Evolutionary conservation across 92 coral and sea anemone genomes (phyloP).

Genomic region (Heteractis magnifica): DNA sequence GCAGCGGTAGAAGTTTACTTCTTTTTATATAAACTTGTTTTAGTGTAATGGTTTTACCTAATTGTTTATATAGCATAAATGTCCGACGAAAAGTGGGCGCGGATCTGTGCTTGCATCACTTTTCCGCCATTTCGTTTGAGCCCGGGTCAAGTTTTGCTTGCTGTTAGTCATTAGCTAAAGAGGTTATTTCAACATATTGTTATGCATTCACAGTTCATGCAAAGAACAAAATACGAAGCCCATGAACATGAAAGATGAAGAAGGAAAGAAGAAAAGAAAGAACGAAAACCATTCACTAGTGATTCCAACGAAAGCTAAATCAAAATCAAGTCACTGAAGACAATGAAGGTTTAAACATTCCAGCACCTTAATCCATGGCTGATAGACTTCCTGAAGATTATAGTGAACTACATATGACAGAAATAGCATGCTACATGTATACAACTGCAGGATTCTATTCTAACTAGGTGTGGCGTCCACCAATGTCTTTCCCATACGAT

Average conservation of each 20-base stretch:
- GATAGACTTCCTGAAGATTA: no score
- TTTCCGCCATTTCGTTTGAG: no score
- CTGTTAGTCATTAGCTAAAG: no score
- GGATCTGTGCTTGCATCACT: no score
- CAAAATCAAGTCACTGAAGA: neutral
- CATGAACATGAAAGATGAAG: neutral
- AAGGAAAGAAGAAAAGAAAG: neutral
- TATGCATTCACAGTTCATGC: neutral
- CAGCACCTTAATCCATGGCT: no score
- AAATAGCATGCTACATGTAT: neutral
- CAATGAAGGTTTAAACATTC: neutral
- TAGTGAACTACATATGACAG: neutral
- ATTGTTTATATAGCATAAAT: no score
- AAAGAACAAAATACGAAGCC: slow-evolving; percentile 7
- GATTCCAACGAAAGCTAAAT: neutral
- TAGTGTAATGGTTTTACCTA: no score
- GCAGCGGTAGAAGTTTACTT: no score
- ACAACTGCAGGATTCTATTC: neutral
- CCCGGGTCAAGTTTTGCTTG: no score
- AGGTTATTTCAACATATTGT: neutral
- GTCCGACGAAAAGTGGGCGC: no score
- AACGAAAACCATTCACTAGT: neutral
- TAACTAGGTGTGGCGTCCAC: neutral
- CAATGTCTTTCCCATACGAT: neutral
- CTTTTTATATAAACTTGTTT: no score